Evolutionary conservation across 2,113 vertebrate genomes (phyloP), one percentile per base, ranked within the genome.

Genomic region (Telmatochromis sp.): DNA sequence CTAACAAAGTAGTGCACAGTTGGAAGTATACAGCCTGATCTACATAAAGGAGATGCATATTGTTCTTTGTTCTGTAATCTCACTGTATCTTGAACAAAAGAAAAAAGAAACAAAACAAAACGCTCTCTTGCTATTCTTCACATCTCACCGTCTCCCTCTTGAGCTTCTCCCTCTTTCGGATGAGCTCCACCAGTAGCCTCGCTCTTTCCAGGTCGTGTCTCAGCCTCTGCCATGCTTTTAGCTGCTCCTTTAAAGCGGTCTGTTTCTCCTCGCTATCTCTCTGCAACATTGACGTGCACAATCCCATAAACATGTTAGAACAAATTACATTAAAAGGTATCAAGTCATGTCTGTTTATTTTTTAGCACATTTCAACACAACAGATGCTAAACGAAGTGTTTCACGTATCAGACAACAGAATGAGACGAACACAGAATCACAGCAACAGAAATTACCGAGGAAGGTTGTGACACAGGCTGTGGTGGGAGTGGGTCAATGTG

Each of bases 151-250:
- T 98, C 96, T 99, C 99, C 95, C 98, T 97, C 95, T 99, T 99
- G 94, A 99, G 97, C 90, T 99, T 99, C 92, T 99, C 99, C 87
- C 99, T 97, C 96, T 99, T 99, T 89, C 98, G 98, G 88, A 99
- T 99, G 93, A 99, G 97, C 94, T 99, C 99, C 92, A 99, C 99
- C 93, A 99, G 95, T 42, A 99, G 97, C 91, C 99, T 96, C 15
- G 98, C 99, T 71, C 99, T 97, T 95, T 99, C 99, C 37, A 99
- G 96, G 96, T 99, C 99, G 17, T 99, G 99, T 89, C 99, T 96
- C 81, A 99, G 97, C 83, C 98, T 96, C 96, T 99, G 99, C 99
- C 98, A 99, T 3, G 98, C 99, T 93, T 99, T 99, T 83, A 99
- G 97, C 95, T 99, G 98, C 94, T 99, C 99, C 95, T 99, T 99